phyloP scores from a whole-genome alignment of 1,140 invertebrate species.

The Nasonia longicornis region DNA sequence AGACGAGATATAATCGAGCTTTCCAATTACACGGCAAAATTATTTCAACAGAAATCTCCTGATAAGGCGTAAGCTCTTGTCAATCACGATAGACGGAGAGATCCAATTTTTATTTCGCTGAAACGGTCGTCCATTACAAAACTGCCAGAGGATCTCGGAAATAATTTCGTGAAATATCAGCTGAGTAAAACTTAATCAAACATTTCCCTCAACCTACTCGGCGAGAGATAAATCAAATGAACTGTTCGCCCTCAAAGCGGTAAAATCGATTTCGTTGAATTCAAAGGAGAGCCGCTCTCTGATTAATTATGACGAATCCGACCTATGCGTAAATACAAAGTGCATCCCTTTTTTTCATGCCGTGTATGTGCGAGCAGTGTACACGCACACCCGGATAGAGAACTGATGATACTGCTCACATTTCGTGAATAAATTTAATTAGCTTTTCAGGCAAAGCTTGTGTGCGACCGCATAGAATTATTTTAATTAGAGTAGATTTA shows the following conservation, averaged over 20 bases:
- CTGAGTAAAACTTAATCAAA: conserved; percentile 42
- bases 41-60: neutral
- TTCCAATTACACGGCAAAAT: neutral
- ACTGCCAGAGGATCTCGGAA: neutral
- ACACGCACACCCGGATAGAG: too few species aligned
- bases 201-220: conserved; percentile 22
- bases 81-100: neutral
- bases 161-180: conserved; percentile 14
- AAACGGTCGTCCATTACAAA: conserved; percentile 27
- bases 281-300: neutral
- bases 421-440: conserved; percentile 31
- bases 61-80: neutral
- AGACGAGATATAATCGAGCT: too few species aligned
- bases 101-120: conserved; percentile 3
- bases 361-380: neutral
- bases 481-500: conserved; percentile 36
- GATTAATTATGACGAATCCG: conserved; percentile 27
- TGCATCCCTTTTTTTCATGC: neutral
- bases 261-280: conserved; percentile 7
- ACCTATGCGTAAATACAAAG: neutral
- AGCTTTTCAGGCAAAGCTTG: conserved; percentile 13
- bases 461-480: conserved; percentile 17
- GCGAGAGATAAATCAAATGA: conserved; percentile 27
- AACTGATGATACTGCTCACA: neutral
- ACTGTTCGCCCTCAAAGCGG: conserved; percentile 1